phyloP scores from a whole-genome alignment of 2,797 vertebrate genomes.

The Mallotus villosus region DNA sequence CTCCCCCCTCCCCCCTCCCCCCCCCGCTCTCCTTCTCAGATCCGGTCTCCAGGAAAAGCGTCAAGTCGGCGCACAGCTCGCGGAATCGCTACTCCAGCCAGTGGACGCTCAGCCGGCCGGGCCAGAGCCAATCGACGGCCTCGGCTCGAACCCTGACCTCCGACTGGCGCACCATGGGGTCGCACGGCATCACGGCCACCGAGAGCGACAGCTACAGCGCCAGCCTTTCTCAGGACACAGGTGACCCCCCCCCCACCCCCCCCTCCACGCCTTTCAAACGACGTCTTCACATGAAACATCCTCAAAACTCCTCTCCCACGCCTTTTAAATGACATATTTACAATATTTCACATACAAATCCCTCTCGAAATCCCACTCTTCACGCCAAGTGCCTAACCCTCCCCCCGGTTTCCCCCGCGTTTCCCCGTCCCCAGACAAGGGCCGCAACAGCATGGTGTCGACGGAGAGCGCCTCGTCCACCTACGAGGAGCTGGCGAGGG shows the following conservation, averaged over 20 bases:
- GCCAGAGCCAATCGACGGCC: conserved; percentile 94
- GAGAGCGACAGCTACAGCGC: conserved; percentile 99
- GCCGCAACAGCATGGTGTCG: conserved; percentile 98
- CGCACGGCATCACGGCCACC: conserved; percentile 93
- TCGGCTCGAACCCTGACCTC: conserved; percentile 93
- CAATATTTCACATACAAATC: no score
- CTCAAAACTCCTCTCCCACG: neutral
- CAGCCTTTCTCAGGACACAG: conserved; percentile 97
- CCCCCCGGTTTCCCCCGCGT: neutral
- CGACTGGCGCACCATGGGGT: conserved; percentile 94
- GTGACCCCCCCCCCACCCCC: conserved; percentile 55
- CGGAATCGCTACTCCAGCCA: conserved; percentile 97
- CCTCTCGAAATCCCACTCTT: neutral
- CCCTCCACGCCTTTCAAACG: neutral
- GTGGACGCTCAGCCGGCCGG: conserved; percentile 89
- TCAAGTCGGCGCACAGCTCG: conserved; percentile 94
- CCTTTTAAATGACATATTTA: neutral
- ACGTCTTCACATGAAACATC: no score
- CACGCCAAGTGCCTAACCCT: neutral
- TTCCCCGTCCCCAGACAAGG: conserved; percentile 82
- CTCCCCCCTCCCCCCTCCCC: no score
- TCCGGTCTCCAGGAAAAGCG: conserved; percentile 94
- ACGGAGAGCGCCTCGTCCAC: conserved; percentile 98
- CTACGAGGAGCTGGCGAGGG: conserved; percentile 95
- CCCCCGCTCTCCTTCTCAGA: conserved; percentile 66